Evolutionary conservation across 2,113 vertebrate species (phyloP).

Genomic region (Bufo gargarizans): DNA sequence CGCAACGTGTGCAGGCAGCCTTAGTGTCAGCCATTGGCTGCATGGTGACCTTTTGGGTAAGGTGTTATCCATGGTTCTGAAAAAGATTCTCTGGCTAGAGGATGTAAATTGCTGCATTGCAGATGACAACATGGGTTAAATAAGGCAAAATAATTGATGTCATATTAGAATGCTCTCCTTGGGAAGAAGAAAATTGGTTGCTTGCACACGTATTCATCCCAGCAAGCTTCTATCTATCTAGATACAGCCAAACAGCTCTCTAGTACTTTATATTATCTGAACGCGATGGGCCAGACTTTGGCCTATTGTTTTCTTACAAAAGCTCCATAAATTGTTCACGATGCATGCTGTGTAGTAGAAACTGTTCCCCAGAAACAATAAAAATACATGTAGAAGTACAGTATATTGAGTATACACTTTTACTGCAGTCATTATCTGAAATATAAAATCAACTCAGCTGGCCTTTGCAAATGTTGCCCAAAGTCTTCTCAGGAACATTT

Average conservation of each 20-base stretch:
- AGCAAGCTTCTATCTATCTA: background rate
- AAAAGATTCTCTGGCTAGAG: background rate
- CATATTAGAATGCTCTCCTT: background rate
- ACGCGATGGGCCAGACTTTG: background rate
- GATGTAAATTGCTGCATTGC: background rate
- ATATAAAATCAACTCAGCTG: background rate
- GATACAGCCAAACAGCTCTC: background rate
- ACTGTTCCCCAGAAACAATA: background rate
- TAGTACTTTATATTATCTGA: background rate
- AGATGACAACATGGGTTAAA: background rate
- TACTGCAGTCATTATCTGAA: background rate
- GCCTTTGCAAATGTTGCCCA: slow-evolving; percentile 37
- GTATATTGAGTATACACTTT: background rate
- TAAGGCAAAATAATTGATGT: background rate
- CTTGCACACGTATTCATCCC: background rate
- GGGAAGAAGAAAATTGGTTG: background rate
- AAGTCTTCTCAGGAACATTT: slow-evolving; percentile 54
- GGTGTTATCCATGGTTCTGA: background rate
- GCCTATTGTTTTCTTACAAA: background rate
- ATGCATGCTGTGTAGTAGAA: slow-evolving; percentile 14
- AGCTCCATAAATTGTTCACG: background rate
- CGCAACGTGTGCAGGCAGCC: no score
- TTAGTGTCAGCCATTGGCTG: background rate
- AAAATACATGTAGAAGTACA: background rate
- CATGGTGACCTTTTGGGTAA: background rate